phyloP scores from a whole-genome alignment of 2,888 invertebrate genomes.

The Rhopalosiphum nymphaeae region DNA sequence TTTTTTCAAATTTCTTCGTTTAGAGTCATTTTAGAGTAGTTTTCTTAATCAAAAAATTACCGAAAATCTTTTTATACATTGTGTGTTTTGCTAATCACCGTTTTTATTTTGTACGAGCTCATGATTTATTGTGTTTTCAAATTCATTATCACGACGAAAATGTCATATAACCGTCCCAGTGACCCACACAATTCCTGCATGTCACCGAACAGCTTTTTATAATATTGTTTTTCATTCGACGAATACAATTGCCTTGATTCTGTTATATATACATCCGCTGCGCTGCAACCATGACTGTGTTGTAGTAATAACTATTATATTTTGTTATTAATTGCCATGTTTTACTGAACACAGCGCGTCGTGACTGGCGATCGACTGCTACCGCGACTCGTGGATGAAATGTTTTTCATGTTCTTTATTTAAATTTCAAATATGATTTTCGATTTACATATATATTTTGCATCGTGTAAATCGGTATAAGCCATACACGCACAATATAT shows the following conservation, averaged over 20 bases:
- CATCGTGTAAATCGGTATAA: background rate
- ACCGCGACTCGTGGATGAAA: background rate
- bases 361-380: background rate
- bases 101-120: background rate
- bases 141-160: background rate
- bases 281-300: background rate
- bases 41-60: background rate
- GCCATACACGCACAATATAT: background rate
- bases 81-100: background rate
- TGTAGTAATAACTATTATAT: background rate
- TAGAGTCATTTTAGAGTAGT: background rate
- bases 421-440: slow-evolving; percentile 4
- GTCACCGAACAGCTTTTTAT: background rate
- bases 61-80: background rate
- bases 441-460: background rate
- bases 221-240: background rate
- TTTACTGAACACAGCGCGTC: background rate
- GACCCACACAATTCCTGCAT: background rate
- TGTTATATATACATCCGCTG: background rate
- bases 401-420: slow-evolving; percentile 29
- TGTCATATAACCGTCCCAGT: background rate
- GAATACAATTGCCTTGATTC: background rate
- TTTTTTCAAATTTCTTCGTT: background rate
- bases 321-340: slow-evolving; percentile 14
- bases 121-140: background rate